These are phyloP conservation scores for Apodemus sylvaticus DNA, from an alignment of 2,113 vertebrate species.

Conservation along the genomic window DNA sequence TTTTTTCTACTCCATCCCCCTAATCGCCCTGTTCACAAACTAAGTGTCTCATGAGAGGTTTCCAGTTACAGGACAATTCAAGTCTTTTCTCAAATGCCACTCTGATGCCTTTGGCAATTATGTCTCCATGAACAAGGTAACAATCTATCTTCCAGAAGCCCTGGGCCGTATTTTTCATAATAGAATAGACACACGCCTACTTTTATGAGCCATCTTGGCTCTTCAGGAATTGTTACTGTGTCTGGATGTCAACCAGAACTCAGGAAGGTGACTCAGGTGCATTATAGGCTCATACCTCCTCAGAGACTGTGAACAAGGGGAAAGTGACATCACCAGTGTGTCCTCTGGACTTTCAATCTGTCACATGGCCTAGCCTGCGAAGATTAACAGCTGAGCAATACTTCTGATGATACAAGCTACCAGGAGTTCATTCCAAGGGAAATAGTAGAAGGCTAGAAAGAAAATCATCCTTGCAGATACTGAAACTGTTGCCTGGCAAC, in stretches of 20 bases:
- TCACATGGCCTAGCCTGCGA: background rate
- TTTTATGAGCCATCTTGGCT: background rate
- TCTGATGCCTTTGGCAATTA: too few species aligned
- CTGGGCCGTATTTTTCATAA: background rate
- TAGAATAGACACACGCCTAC: background rate
- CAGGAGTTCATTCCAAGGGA: conserved; percentile 17
- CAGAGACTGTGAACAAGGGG: background rate
- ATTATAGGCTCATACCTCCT: background rate
- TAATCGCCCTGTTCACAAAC: background rate
- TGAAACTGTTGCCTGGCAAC: background rate
- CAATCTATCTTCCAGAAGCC: background rate
- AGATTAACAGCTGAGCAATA: background rate
- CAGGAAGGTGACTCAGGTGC: background rate
- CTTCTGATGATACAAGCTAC: conserved; percentile 9
- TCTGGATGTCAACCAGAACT: background rate
- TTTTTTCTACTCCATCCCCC: background rate
- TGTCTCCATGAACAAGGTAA: background rate
- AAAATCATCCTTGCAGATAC: background rate
- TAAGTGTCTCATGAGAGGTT: background rate
- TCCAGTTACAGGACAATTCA: background rate
- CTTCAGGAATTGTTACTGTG: background rate
- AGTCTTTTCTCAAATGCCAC: background rate
- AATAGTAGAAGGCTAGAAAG: background rate
- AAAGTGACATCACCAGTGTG: background rate
- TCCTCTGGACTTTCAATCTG: background rate